phyloP scores from a whole-genome alignment of 2,113 vertebrate species.

The Pipa parva region DNA sequence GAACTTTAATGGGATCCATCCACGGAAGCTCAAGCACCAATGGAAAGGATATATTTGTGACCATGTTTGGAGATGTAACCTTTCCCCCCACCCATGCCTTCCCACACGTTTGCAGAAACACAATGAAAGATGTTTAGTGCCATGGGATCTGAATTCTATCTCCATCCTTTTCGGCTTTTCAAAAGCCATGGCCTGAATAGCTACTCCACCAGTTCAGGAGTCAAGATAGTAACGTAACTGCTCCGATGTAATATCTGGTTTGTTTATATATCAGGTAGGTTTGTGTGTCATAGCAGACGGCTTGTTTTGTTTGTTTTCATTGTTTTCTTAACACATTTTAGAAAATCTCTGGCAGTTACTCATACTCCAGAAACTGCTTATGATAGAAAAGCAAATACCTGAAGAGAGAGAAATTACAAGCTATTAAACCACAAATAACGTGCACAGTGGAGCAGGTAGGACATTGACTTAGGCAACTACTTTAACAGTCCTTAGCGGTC shows the following conservation, averaged over 20 bases:
- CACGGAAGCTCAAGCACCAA: slow-evolving; percentile 74
- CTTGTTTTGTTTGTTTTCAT: slow-evolving; percentile 57
- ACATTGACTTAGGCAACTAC: too few species aligned
- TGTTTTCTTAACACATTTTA: slow-evolving; percentile 48
- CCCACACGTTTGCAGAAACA: slow-evolving; percentile 58
- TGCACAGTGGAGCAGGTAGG: too few species aligned
- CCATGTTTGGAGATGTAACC: slow-evolving; percentile 69
- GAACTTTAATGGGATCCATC: slow-evolving; percentile 78
- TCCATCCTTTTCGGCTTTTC: slow-evolving; percentile 51
- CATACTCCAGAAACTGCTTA: slow-evolving; percentile 95
- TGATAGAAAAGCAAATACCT: slow-evolving; percentile 93
- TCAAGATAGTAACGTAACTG: slow-evolving; percentile 74
- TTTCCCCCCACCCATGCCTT: slow-evolving; percentile 50
- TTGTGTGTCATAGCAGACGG: slow-evolving; percentile 70
- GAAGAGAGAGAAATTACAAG: slow-evolving; percentile 12
- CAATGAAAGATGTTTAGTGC: slow-evolving; percentile 52
- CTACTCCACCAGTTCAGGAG: slow-evolving; percentile 68
- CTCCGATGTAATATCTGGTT: slow-evolving; percentile 56
- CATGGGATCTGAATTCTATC: slow-evolving; percentile 33
- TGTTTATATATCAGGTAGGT: slow-evolving; percentile 68
- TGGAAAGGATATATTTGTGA: slow-evolving; percentile 54
- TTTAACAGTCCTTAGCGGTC: too few species aligned
- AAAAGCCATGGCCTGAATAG: neutral
- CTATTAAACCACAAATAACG: too few species aligned
- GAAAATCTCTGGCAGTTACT: slow-evolving; percentile 65